These are phyloP conservation scores for Stigmatopora nigra DNA, from an alignment of 2,113 vertebrate species.

Conservation along the genomic window DNA sequence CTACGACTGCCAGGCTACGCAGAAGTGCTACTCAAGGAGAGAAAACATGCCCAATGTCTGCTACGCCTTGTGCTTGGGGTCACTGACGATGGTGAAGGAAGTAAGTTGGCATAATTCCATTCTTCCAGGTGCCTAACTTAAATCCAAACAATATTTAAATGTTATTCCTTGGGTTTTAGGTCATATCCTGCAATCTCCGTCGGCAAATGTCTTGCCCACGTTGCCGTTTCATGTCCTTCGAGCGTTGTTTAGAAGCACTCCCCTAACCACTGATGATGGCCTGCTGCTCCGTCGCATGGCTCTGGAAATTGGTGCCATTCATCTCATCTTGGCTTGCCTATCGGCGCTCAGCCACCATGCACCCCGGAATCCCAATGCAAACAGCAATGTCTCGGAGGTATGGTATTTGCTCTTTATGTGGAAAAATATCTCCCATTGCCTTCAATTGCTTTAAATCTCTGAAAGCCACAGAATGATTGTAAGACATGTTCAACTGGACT, in stretches of 20 bases:
- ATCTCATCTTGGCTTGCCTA: conserved; percentile 95
- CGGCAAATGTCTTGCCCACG: conserved; percentile 92
- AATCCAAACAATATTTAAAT: background rate
- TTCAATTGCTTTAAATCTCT: background rate
- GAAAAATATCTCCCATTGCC: background rate
- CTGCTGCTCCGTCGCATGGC: conserved; percentile 92
- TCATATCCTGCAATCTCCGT: conserved; percentile 96
- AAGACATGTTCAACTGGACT: too few species aligned
- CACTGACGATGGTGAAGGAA: conserved; percentile 97
- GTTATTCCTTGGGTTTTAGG: conserved; percentile 58
- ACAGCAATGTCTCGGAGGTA: conserved; percentile 83
- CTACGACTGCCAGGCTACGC: conserved; percentile 95
- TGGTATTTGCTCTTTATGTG: background rate
- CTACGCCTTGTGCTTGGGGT: conserved; percentile 95
- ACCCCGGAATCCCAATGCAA: conserved; percentile 83
- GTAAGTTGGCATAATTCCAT: conserved; percentile 69
- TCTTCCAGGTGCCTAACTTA: background rate
- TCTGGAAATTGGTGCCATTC: conserved; percentile 91
- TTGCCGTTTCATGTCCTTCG: conserved; percentile 93
- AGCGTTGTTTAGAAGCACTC: conserved; percentile 86
- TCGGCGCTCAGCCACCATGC: conserved; percentile 96
- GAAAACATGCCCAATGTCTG: conserved; percentile 96
- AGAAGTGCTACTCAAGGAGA: conserved; percentile 95
- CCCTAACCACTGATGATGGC: conserved; percentile 91
- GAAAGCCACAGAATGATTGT: background rate